These are phyloP conservation scores for Turritopsis rubra DNA, from an alignment of 30 jellyfish, hydroid and myxozoan species.

Conservation along the genomic window DNA sequence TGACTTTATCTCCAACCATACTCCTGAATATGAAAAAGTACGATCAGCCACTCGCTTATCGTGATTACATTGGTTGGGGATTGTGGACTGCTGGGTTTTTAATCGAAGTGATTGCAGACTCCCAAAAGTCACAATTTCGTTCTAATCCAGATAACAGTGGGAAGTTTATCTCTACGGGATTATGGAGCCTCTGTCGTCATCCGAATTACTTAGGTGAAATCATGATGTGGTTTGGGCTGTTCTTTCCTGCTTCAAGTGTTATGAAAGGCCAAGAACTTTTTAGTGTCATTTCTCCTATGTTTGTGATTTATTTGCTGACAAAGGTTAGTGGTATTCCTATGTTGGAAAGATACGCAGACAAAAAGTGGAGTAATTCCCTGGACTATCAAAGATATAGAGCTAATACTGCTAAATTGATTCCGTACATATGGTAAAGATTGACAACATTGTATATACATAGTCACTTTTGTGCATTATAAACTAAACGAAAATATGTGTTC, in stretches of 20 bases:
- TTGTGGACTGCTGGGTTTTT: slow-evolving; percentile 72
- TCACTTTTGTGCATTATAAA: background rate
- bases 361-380: slow-evolving; percentile 63
- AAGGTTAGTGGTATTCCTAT: slow-evolving; percentile 94
- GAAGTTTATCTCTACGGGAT: slow-evolving; percentile 74
- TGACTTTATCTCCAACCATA: slow-evolving; percentile 74
- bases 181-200: slow-evolving; percentile 86
- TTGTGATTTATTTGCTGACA: slow-evolving; percentile 64
- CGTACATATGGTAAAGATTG: slow-evolving; percentile 58
- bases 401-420: slow-evolving; percentile 64
- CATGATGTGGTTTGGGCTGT: slow-evolving; percentile 75
- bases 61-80: slow-evolving; percentile 79
- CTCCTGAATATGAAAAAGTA: slow-evolving; percentile 48
- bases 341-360: slow-evolving; percentile 69
- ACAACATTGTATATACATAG: no score
- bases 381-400: slow-evolving; percentile 58
- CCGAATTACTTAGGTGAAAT: slow-evolving; percentile 95
- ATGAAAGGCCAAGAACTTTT: slow-evolving; percentile 59
- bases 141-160: slow-evolving; percentile 63
- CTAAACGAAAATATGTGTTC: background rate
- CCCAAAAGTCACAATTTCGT: slow-evolving; percentile 57
- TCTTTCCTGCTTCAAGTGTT: slow-evolving; percentile 73
- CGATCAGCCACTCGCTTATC: slow-evolving; percentile 36
- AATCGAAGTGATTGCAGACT: slow-evolving; percentile 66
- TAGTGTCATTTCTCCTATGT: slow-evolving; percentile 61